These are phyloP conservation scores for Drosophila peninsularis DNA, from an alignment of 2,888 invertebrate species.

Conservation along the genomic window DNA sequence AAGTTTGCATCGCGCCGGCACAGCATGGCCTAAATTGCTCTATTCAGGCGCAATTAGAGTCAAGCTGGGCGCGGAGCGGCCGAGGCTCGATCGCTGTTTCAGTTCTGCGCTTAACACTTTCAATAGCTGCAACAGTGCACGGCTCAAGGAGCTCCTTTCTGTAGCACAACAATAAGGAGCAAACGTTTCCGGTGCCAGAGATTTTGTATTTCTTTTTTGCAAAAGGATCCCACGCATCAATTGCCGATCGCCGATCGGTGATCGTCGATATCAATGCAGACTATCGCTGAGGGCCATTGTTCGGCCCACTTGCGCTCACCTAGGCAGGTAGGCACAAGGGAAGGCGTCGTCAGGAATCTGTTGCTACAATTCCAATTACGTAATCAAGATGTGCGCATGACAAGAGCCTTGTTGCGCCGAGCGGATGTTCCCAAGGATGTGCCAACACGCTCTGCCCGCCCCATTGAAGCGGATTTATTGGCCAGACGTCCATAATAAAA, in stretches of 20 bases:
- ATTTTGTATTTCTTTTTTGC: not conserved
- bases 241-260: slow-evolving; percentile 13
- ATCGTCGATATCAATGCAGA: slow-evolving; percentile 35
- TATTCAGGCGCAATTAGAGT: slow-evolving; percentile 75
- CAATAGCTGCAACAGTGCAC: slow-evolving; percentile 25
- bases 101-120: slow-evolving; percentile 62
- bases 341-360: slow-evolving; percentile 43
- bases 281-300: slow-evolving; percentile 35
- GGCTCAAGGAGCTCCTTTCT: slow-evolving; percentile 18
- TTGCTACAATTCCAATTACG: slow-evolving; percentile 72
- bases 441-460: slow-evolving; percentile 12
- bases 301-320: slow-evolving; percentile 35
- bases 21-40: slow-evolving; percentile 75
- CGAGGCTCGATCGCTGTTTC: slow-evolving; percentile 49
- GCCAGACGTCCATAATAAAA: slow-evolving; percentile 63
- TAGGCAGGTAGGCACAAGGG: slow-evolving; percentile 10
- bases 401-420: slow-evolving; percentile 36
- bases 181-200: slow-evolving; percentile 52
- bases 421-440: slow-evolving; percentile 53
- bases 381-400: slow-evolving; percentile 50
- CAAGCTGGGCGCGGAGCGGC: slow-evolving; percentile 64
- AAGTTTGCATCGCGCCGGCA: slow-evolving; percentile 28
- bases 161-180: slow-evolving; percentile 25
- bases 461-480: slow-evolving; percentile 56
- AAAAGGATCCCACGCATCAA: slow-evolving; percentile 53